Evolutionary conservation across 2,113 vertebrate genomes (phyloP).

Genomic region (Oceanites oceanicus): DNA sequence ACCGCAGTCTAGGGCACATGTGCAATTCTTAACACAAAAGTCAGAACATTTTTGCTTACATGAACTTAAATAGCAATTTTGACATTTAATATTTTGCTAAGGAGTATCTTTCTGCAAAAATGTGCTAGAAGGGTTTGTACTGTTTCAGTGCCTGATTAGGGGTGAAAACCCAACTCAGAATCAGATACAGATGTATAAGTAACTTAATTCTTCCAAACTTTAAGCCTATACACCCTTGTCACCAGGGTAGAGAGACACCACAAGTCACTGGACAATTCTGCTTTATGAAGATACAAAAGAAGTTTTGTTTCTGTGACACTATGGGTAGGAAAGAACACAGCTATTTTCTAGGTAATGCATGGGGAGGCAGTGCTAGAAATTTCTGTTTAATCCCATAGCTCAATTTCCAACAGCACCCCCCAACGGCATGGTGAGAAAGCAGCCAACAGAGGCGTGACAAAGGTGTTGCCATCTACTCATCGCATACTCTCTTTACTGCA

Average conservation of each 20-base stretch:
- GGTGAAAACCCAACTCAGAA: neutral
- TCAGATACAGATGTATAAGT: neutral
- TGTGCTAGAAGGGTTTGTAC: neutral
- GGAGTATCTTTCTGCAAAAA: neutral
- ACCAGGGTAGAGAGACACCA: neutral
- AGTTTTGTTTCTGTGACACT: neutral
- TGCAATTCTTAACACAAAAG: neutral
- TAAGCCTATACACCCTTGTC: neutral
- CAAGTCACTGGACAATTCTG: neutral
- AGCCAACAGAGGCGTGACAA: neutral
- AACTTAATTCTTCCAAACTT: neutral
- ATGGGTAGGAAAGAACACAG: neutral
- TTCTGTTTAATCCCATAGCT: neutral
- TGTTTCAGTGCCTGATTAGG: neutral
- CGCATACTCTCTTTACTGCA: neutral
- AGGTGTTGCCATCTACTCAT: neutral
- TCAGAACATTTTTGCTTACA: neutral
- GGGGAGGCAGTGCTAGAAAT: neutral
- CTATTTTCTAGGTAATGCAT: neutral
- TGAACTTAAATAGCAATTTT: neutral
- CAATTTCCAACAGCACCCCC: neutral
- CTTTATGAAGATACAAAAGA: neutral
- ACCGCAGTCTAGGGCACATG: accelerated
- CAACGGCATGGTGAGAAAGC: neutral
- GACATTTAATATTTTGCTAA: neutral